Evolutionary conservation across 2,888 invertebrate genomes (phyloP).

Genomic region (Acleris emargana): DNA sequence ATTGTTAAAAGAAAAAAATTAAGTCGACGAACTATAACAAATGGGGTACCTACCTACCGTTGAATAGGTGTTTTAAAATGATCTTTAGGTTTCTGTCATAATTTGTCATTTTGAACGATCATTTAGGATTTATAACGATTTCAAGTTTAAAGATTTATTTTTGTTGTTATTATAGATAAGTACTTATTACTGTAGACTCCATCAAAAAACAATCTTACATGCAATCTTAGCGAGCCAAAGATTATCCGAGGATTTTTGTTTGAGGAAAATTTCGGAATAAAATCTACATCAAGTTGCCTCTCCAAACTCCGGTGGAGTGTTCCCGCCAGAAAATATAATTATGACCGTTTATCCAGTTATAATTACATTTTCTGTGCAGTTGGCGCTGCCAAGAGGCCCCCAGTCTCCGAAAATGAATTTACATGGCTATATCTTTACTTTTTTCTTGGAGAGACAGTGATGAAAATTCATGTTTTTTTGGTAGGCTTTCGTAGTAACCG

Average conservation of each 20-base stretch:
- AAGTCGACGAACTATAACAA: too few relatives aligned
- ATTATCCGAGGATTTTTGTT: background rate
- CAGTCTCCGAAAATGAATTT: background rate
- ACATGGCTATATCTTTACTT: background rate
- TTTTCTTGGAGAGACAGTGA: background rate
- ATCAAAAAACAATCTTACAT: background rate
- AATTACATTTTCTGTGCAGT: slow-evolving; percentile 11
- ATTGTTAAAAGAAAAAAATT: too few relatives aligned
- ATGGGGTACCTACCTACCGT: too few relatives aligned
- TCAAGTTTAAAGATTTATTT: too few relatives aligned
- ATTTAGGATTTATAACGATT: too few relatives aligned
- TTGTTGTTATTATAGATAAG: too few relatives aligned
- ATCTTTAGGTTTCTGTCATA: too few relatives aligned
- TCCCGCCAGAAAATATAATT: slow-evolving; percentile 15
- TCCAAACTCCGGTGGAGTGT: background rate
- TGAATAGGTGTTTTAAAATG: too few relatives aligned
- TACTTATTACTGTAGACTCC: too few relatives aligned
- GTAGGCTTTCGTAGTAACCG: too few relatives aligned
- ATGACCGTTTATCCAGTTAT: slow-evolving; percentile 10
- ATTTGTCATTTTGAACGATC: too few relatives aligned
- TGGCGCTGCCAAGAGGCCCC: slow-evolving; percentile 2
- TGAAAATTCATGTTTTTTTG: background rate
- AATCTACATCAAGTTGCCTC: background rate
- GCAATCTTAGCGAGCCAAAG: background rate
- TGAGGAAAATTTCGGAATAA: slow-evolving; percentile 1